Base-by-base conservation (phyloP, 2,888 invertebrate genomes). In the Clostera curtula region DNA sequence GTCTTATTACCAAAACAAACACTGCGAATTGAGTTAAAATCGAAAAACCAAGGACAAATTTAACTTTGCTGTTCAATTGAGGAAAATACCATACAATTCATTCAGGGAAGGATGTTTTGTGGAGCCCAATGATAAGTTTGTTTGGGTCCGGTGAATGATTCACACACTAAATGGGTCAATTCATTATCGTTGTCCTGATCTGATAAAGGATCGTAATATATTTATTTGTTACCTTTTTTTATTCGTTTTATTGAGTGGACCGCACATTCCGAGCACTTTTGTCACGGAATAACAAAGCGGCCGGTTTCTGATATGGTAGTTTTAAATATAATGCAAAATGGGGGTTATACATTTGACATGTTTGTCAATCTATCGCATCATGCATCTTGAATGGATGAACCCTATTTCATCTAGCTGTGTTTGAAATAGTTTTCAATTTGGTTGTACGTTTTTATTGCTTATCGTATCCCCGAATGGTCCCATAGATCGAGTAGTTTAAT, bases 121-220 rank as follows among this genome's bases (percentile, higher is more conserved):
- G 23, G 21, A 12, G 12, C 49, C 31, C 43, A 34, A 31, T 28
- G 24, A 19, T 49, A 53, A 48, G 42, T 50, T 56, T 42, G 60
- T 53, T 22, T 30, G 29, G 20, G 34, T 27, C 35, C 49, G 63
- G 63, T 68, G 63, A 72, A 68, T 73, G 79, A 77, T 71, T 73
- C 74, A 73, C 64, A 56, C 55, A 50, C 56, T 69, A 74, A 80
- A 77, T 79, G 80, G 77, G 70, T 75, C 77, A 74, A 73, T 76
- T 66, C 70, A 72, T 77, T 79, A 80, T 82, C 75, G 53, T 39
- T 43, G 54, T 56, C 53, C 67, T 68, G 59, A 76, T 76, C 80
- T 72, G 80, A 80, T 82, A 80, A 71, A 59, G 60, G 57, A 63
- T 68, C 65, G 60, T 65, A 62, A 66, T 72, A 66, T 68, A 60